A percentile compares a stretch with the other conserved stretches of the same genome.
phyloP scores from a whole-genome alignment of 2,113 vertebrate species.

The Halcyon senegalensis region DNA sequence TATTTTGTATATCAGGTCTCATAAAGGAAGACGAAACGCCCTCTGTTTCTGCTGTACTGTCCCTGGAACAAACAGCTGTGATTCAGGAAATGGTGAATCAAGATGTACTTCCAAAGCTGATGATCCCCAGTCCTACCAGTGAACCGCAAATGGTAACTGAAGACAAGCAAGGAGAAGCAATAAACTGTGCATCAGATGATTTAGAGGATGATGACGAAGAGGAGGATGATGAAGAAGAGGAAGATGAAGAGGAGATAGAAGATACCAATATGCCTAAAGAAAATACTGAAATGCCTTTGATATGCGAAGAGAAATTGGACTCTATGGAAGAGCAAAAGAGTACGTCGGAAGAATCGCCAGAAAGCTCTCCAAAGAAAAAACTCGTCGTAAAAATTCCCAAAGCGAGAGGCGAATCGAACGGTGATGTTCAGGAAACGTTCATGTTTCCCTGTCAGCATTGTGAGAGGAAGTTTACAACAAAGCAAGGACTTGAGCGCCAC shows the following conservation, averaged over 20 bases:
- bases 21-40: conserved; percentile 76
- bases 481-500: conserved; percentile 88
- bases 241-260: conserved; percentile 72
- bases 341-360: conserved; percentile 62
- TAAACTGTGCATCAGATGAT: conserved; percentile 53
- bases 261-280: conserved; percentile 56
- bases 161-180: conserved; percentile 55
- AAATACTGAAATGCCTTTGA: conserved; percentile 57
- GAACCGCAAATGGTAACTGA: conserved; percentile 72
- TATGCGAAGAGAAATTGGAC: conserved; percentile 77
- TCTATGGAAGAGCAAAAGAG: conserved; percentile 76
- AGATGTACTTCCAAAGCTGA: conserved; percentile 63
- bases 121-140: conserved; percentile 29
- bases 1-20: conserved; percentile 71
- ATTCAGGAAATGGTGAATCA: conserved; percentile 73
- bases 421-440: conserved; percentile 71
- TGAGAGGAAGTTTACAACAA: conserved; percentile 86
- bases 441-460: conserved; percentile 89
- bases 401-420: conserved; percentile 73
- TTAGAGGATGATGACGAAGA: conserved; percentile 75
- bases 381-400: conserved; percentile 54
- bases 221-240: conserved; percentile 67
- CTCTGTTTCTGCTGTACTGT: conserved; percentile 67
- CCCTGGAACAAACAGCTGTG: conserved; percentile 75
- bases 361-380: conserved; percentile 71